phyloP scores from a whole-genome alignment of 2,888 invertebrate genomes.

The Diadromus collaris region DNA sequence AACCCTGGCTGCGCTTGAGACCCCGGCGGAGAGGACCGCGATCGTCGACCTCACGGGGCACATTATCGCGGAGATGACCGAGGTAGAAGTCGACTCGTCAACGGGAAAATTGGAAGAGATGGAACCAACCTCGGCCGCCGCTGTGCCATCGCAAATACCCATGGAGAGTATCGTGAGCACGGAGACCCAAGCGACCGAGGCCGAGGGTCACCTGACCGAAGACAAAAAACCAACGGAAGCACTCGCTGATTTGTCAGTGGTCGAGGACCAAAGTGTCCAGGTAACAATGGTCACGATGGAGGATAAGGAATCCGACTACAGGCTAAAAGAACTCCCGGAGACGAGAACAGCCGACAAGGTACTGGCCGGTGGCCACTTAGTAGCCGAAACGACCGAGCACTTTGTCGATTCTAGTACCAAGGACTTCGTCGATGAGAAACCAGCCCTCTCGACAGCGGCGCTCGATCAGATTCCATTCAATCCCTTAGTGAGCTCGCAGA shows the following conservation, averaged over 20 bases:
- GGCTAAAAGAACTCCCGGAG: conserved; percentile 77
- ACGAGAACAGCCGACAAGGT: conserved; percentile 69
- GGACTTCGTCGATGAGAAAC: conserved; percentile 70
- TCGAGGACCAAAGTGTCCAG: conserved; percentile 74
- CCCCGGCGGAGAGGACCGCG: conserved; percentile 79
- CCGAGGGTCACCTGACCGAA: conserved; percentile 79
- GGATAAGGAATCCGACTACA: conserved; percentile 81
- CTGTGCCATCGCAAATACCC: conserved; percentile 81
- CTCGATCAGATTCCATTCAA: conserved; percentile 78
- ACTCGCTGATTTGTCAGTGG: conserved; percentile 71
- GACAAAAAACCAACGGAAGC: conserved; percentile 78
- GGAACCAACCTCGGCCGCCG: conserved; percentile 77
- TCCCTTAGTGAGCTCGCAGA: conserved; percentile 81
- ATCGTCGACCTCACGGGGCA: conserved; percentile 80
- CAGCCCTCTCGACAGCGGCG: conserved; percentile 73
- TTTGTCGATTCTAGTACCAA: conserved; percentile 77
- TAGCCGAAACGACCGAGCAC: conserved; percentile 76
- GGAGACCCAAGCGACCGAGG: conserved; percentile 83
- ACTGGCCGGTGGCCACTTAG: conserved; percentile 69
- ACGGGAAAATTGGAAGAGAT: conserved; percentile 74
- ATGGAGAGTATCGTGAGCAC: conserved; percentile 82
- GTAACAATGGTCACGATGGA: conserved; percentile 76
- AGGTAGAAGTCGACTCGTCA: conserved; percentile 80
- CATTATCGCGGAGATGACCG: conserved; percentile 81
- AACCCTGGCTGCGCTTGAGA: conserved; percentile 77